Percentiles rank a stretch among this genome's conserved stretches.
These are phyloP conservation scores for Metacarcinus magister DNA, from an alignment of 2,888 invertebrate species.

Conservation along the genomic window DNA sequence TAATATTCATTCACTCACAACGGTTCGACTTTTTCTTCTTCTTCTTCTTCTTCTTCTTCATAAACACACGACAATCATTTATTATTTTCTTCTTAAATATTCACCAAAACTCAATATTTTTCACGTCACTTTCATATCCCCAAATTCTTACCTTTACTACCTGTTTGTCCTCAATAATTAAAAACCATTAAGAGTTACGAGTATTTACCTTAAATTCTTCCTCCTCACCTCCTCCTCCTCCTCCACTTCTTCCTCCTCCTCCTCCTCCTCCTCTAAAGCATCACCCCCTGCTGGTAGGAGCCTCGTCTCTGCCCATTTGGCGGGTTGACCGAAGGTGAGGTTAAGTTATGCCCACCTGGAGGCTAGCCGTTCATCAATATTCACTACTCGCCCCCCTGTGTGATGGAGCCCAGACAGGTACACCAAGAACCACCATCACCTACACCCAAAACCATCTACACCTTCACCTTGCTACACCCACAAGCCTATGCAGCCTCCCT, in stretches of 20 bases:
- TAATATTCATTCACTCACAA: slow-evolving; percentile 5
- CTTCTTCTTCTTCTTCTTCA: background rate
- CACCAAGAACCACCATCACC: slow-evolving; percentile 19
- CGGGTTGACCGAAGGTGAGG: slow-evolving; percentile 17
- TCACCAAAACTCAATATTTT: background rate
- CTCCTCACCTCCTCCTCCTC: background rate
- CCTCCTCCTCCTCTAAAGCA: background rate
- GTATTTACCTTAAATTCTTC: background rate
- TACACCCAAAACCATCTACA: background rate
- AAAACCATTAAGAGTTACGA: background rate
- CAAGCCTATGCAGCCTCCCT: background rate
- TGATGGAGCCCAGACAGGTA: background rate
- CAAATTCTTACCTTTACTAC: background rate
- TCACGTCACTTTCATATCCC: background rate
- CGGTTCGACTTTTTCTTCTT: background rate
- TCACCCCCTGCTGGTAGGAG: slow-evolving; percentile 31
- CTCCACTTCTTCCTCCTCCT: background rate
- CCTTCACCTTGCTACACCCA: background rate
- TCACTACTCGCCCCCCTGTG: background rate
- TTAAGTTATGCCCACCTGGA: slow-evolving; percentile 36
- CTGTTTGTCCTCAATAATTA: background rate
- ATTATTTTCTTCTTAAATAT: background rate
- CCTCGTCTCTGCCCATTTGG: slow-evolving; percentile 21
- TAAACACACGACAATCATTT: background rate
- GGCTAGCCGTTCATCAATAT: background rate